These are phyloP conservation scores for Myripristis jacobus DNA, from an alignment of 2,797 vertebrate genomes.

Conservation along the genomic window DNA sequence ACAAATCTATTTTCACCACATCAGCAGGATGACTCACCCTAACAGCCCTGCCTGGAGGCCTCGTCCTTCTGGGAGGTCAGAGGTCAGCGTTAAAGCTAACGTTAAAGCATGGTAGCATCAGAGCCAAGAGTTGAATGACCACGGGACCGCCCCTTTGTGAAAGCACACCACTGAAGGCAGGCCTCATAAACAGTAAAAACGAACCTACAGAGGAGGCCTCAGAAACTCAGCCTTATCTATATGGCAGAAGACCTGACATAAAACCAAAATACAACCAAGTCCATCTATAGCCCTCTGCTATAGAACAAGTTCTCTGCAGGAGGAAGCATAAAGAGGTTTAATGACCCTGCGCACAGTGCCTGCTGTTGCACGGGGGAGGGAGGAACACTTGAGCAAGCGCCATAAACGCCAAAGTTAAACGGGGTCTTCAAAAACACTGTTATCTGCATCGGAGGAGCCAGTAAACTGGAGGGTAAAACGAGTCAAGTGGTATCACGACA, in stretches of 20 bases:
- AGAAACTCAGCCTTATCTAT: slow-evolving; percentile 70
- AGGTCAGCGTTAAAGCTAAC: slow-evolving; percentile 27
- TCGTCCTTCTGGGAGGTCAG: slow-evolving; percentile 32
- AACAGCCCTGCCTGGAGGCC: slow-evolving; percentile 22
- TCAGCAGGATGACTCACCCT: slow-evolving; percentile 39
- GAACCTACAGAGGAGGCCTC: slow-evolving; percentile 69
- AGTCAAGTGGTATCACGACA: slow-evolving; percentile 56
- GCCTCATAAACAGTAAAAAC: slow-evolving; percentile 70
- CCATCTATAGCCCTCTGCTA: slow-evolving; percentile 11
- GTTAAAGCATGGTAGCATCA: slow-evolving; percentile 46
- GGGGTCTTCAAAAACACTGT: slow-evolving; percentile 60
- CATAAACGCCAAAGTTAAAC: slow-evolving; percentile 66
- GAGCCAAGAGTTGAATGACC: slow-evolving; percentile 74
- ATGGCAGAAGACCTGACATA: slow-evolving; percentile 59
- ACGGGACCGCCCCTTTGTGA: slow-evolving; percentile 49
- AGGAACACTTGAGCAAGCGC: slow-evolving; percentile 44
- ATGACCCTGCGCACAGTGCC: slow-evolving; percentile 45
- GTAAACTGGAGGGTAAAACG: slow-evolving; percentile 40
- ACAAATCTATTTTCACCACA: slow-evolving; percentile 50
- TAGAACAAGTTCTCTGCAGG: slow-evolving; percentile 23
- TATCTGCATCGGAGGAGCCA: slow-evolving; percentile 67
- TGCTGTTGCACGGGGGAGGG: slow-evolving; percentile 25
- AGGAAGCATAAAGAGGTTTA: slow-evolving; percentile 57
- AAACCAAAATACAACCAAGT: slow-evolving; percentile 58
- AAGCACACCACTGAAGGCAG: slow-evolving; percentile 39